Evolutionary conservation across 2,113 vertebrate genomes (phyloP), one percentile per base, ranked within the genome.

Genomic region (Coreoperca whiteheadi): DNA sequence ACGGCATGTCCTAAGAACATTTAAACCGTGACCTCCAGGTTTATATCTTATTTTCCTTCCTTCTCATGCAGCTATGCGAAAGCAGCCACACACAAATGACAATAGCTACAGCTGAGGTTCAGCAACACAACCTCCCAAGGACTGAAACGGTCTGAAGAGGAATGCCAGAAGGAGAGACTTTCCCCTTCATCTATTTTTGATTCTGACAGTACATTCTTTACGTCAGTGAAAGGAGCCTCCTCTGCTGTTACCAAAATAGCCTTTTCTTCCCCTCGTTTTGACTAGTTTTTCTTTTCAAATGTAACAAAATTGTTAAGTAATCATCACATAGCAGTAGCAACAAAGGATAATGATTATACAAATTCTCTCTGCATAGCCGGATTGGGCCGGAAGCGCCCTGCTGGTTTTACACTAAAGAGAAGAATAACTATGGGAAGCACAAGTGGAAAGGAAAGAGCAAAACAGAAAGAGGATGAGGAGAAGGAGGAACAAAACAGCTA

Each of bases 181-280:
- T 88, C 70, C 81, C 83, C 82, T 88, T 74, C 81, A 74, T 90
- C 80, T 88, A 81, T 88, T 92, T 89, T 53, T 87, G 43, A 86
- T 88, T 48, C 79, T 87, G 87, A 85, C 74, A 77, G 79, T 78
- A 84, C 81, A 85, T 87, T 88, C 56, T 88, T 84, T 74, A 77
- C 20, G 43, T 73, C 79, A 79, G 73, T 65, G 81, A 86, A 61
- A 77, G 74, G 59, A 91, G 73, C 79, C 56, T 91, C 81, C 63
- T 75, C 86, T 86, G 79, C 77, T 61, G 61, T 70, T 54, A 74
- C 85, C 30, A 81, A 90, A 92, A 91, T 88, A 89, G 87, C 73
- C 63, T 65, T 81, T 86, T 86, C 77, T 84, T 87, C 16, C 41
- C n/a, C 54, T 59, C 4, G 0, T 72, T 72, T 79, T 73, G 68